A percentile compares a stretch with the other conserved stretches of the same genome.
Conservation (phyloP, 2,888 invertebrate genomes). For the Belgica antarctica region DNA sequence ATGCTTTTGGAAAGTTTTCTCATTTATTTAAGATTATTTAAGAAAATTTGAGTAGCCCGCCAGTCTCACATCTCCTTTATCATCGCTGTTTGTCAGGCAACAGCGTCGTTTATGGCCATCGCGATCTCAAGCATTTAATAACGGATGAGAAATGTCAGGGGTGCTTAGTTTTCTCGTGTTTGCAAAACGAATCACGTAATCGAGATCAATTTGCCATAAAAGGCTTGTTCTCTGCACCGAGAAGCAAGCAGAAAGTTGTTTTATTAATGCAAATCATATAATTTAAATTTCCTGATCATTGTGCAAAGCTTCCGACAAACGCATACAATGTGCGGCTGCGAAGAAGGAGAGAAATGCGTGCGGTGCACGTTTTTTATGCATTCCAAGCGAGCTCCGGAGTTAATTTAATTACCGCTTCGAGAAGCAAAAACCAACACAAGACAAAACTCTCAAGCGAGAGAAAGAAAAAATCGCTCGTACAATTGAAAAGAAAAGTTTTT, state of each 20-base stretch:
- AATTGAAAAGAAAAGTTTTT: slow-evolving; percentile 1
- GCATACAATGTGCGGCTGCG: background rate
- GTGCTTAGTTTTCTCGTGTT: no score
- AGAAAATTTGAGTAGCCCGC: background rate
- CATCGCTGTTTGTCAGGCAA: background rate
- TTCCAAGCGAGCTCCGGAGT: background rate
- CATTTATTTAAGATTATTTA: no score
- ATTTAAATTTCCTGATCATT: background rate
- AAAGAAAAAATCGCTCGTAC: background rate
- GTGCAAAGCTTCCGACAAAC: slow-evolving; percentile 14
- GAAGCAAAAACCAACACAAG: background rate
- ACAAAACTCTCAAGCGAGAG: no score
- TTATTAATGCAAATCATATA: background rate
- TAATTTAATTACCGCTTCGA: slow-evolving; percentile 9
- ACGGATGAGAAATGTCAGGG: background rate
- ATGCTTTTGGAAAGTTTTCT: background rate
- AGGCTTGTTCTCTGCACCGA: no score
- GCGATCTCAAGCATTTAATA: background rate
- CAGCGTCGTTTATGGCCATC: background rate
- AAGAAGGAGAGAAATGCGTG: background rate
- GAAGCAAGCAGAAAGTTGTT: background rate
- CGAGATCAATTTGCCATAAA: slow-evolving; percentile 3
- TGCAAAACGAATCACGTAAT: background rate
- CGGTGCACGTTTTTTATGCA: background rate
- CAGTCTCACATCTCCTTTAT: background rate